Conservation (phyloP, 2,888 invertebrate species). For the Allacma fusca region DNA sequence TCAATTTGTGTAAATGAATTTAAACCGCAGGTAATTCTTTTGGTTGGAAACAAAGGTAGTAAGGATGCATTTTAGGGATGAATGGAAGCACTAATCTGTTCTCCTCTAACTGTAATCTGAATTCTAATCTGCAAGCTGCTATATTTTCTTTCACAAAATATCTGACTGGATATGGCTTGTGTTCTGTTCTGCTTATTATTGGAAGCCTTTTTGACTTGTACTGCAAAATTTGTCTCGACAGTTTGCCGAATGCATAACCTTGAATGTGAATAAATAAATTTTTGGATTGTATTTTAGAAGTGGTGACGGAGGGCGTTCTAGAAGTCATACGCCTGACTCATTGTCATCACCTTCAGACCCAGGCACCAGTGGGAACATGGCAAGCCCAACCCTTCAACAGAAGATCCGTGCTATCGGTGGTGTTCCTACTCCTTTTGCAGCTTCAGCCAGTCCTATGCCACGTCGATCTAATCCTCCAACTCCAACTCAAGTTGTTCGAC, state of each 20-base stretch:
- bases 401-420: slow-evolving; percentile 76
- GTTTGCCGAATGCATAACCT: neutral
- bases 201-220: neutral
- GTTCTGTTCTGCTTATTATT: neutral
- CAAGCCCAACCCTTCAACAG: slow-evolving; percentile 88
- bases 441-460: slow-evolving; percentile 68
- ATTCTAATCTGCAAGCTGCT: neutral
- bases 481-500: slow-evolving; percentile 81
- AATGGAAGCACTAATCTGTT: neutral
- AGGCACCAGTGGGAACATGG: slow-evolving; percentile 62
- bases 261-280: neutral
- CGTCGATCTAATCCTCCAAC: slow-evolving; percentile 86
- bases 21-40: too few species aligned
- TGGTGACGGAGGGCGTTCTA: slow-evolving; percentile 66
- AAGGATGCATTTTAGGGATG: neutral
- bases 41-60: too few species aligned
- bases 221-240: neutral
- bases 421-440: slow-evolving; percentile 85
- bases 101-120: neutral
- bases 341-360: slow-evolving; percentile 66
- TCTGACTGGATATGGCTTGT: neutral
- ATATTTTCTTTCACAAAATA: neutral
- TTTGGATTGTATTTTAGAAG: slow-evolving; percentile 63
- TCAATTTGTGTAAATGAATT: too few species aligned
- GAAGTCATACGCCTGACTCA: slow-evolving; percentile 70